A percentile compares a stretch with the other conserved stretches of the same genome.
Conservation (phyloP, 2,113 vertebrate species). For the Ahaetulla prasina region DNA sequence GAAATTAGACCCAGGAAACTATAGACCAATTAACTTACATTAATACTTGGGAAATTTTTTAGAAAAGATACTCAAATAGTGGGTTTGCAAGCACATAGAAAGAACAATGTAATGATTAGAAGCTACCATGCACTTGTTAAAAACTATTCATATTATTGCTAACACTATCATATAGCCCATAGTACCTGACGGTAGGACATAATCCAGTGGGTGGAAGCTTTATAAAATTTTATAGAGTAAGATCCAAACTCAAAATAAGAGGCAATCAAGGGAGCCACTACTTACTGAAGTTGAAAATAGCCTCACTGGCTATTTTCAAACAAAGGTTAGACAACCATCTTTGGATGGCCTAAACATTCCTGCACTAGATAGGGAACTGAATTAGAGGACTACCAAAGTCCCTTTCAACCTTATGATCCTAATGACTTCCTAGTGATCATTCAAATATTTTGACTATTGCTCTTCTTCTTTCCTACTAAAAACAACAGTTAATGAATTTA, state of each 20-base stretch:
- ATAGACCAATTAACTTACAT: not conserved
- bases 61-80: not conserved
- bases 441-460: not conserved
- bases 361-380: not conserved
- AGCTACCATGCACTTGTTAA: not conserved
- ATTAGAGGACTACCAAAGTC: not conserved
- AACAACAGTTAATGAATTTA: not conserved
- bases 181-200: not conserved
- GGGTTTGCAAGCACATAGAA: not conserved
- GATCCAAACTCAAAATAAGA: not conserved
- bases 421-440: not conserved
- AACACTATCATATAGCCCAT: not conserved
- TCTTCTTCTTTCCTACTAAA: not conserved
- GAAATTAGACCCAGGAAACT: not conserved
- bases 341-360: not conserved
- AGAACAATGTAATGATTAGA: not conserved
- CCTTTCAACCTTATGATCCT: not conserved
- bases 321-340: not conserved
- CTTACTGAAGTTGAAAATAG: not conserved
- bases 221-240: not conserved
- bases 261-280: not conserved
- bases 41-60: not conserved
- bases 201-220: not conserved
- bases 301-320: not conserved
- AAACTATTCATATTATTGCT: not conserved